Evolutionary conservation across 2,113 vertebrate species (phyloP).

Genomic region (Recurvirostra avosetta): DNA sequence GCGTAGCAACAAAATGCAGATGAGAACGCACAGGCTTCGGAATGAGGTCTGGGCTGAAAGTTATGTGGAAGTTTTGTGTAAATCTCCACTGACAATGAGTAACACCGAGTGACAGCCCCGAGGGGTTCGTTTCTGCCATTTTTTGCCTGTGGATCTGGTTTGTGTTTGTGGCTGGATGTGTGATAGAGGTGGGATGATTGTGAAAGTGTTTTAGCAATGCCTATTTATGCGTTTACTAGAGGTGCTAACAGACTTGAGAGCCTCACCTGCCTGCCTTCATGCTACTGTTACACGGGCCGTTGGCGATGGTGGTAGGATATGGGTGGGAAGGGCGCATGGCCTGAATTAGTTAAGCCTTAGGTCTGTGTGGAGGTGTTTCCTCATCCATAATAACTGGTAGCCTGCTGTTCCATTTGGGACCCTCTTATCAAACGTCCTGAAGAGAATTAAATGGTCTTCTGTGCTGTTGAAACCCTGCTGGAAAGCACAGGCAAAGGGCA

Average conservation of each 20-base stretch:
- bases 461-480: neutral
- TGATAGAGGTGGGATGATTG: neutral
- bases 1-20: neutral
- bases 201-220: neutral
- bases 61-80: neutral
- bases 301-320: neutral
- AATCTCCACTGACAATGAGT: neutral
- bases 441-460: neutral
- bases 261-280: neutral
- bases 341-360: neutral
- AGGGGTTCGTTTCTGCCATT: neutral
- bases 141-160: neutral
- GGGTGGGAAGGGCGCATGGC: neutral
- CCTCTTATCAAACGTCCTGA: neutral
- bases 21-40: neutral
- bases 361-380: neutral
- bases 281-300: accelerated
- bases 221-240: neutral
- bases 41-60: neutral
- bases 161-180: neutral
- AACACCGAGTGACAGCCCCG: neutral
- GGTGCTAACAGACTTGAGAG: neutral
- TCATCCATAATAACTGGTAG: neutral
- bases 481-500: neutral
- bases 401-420: neutral